phyloP scores from a whole-genome alignment of 2,888 invertebrate species.

The Lordiphosa fenestrarum region DNA sequence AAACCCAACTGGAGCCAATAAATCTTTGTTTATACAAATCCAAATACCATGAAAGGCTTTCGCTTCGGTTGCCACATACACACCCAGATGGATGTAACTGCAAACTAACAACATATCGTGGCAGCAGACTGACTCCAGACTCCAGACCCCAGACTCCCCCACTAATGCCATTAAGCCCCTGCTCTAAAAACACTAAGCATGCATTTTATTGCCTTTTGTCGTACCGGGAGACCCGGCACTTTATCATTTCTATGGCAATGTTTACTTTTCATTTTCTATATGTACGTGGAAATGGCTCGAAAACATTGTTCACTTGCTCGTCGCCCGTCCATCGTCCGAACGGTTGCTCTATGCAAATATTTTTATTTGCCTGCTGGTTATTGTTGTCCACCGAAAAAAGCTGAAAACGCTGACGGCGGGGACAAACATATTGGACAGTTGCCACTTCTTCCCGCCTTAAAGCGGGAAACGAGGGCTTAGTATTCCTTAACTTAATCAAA shows the following conservation, averaged over 20 bases:
- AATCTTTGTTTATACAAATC: conserved; percentile 72
- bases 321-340: conserved; percentile 46
- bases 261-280: conserved; percentile 72
- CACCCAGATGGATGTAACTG: conserved; percentile 10
- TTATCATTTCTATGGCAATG: conserved; percentile 73
- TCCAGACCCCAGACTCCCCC: conserved; percentile 28
- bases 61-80: conserved; percentile 41
- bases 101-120: conserved; percentile 43
- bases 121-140: conserved; percentile 30
- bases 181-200: conserved; percentile 55
- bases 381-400: conserved; percentile 43
- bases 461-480: conserved; percentile 33
- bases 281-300: conserved; percentile 12
- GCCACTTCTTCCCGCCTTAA: conserved; percentile 37
- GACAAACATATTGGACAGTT: conserved; percentile 54
- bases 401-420: background rate
- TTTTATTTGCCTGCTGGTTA: conserved; percentile 65
- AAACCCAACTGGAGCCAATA: conserved; percentile 47
- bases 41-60: conserved; percentile 65
- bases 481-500: conserved; percentile 48
- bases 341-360: conserved; percentile 76
- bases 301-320: conserved; percentile 56
- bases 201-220: conserved; percentile 75
- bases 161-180: conserved; percentile 56
- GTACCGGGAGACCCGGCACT: conserved; percentile 40